Evolutionary conservation across 2,888 invertebrate genomes (phyloP).

Genomic region (Aporophyla lueneburgensis): DNA sequence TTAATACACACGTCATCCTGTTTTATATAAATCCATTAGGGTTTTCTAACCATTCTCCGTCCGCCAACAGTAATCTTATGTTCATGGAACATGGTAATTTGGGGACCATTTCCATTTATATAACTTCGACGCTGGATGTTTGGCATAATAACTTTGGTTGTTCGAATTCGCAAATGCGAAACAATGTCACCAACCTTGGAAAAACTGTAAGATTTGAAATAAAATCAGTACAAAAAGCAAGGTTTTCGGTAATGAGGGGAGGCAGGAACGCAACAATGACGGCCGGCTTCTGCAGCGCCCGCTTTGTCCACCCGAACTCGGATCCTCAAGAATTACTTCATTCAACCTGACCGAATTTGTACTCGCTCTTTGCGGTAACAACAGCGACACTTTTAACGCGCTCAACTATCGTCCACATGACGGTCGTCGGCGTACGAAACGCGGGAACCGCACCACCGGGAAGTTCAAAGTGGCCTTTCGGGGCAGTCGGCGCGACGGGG

Average conservation of each 20-base stretch:
- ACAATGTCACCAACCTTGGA: slow-evolving; percentile 70
- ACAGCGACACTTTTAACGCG: slow-evolving; percentile 65
- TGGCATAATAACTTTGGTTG: slow-evolving; percentile 65
- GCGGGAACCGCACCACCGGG: slow-evolving; percentile 80
- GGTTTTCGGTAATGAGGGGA: slow-evolving; percentile 66
- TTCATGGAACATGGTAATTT: slow-evolving; percentile 68
- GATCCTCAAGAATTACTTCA: slow-evolving; percentile 68
- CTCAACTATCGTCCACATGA: slow-evolving; percentile 69
- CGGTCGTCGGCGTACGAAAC: slow-evolving; percentile 73
- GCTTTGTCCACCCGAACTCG: slow-evolving; percentile 63
- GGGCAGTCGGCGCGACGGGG: slow-evolving; percentile 73
- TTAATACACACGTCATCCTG: slow-evolving; percentile 38
- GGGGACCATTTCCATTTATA: slow-evolving; percentile 74
- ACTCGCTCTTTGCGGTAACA: slow-evolving; percentile 68
- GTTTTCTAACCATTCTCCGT: slow-evolving; percentile 35
- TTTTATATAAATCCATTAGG: slow-evolving; percentile 26
- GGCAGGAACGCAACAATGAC: slow-evolving; percentile 62
- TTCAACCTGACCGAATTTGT: slow-evolving; percentile 68
- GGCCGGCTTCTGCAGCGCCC: slow-evolving; percentile 50
- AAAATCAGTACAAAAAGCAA: slow-evolving; percentile 71
- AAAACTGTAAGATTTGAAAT: slow-evolving; percentile 53
- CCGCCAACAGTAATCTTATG: slow-evolving; percentile 61
- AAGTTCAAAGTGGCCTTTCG: slow-evolving; percentile 65
- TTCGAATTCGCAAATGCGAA: slow-evolving; percentile 68
- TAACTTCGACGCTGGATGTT: slow-evolving; percentile 67